Conservation (phyloP, 2,113 vertebrate species). For the Gymnogyps californianus region DNA sequence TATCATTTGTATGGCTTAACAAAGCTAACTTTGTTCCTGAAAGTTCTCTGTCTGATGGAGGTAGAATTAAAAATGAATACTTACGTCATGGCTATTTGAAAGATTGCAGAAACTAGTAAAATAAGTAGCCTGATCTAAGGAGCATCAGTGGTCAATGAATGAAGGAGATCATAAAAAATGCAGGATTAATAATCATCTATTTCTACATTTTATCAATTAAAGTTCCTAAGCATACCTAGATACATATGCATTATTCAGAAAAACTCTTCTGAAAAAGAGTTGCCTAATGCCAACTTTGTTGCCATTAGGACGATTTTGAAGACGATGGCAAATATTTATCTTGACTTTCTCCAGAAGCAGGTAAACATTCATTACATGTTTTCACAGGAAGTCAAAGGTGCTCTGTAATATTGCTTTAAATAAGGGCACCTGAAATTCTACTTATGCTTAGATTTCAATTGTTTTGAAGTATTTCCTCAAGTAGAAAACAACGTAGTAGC, state of each 20-base stretch:
- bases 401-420: background rate
- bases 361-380: background rate
- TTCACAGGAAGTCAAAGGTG: background rate
- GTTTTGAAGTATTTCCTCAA: background rate
- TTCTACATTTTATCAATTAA: background rate
- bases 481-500: background rate
- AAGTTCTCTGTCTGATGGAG: background rate
- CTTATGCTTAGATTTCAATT: background rate
- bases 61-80: background rate
- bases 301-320: background rate
- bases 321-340: background rate
- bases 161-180: background rate
- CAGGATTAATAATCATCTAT: background rate
- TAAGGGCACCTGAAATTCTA: background rate
- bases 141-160: background rate
- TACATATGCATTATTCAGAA: background rate
- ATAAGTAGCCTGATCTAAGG: background rate
- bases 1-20: background rate
- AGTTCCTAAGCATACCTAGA: background rate
- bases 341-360: background rate
- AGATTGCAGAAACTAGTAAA: background rate
- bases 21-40: background rate
- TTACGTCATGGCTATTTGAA: background rate
- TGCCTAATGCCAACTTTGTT: too few species aligned
- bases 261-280: background rate